Conservation (phyloP, 2,113 vertebrate species). For the Tragulus kanchil region DNA sequence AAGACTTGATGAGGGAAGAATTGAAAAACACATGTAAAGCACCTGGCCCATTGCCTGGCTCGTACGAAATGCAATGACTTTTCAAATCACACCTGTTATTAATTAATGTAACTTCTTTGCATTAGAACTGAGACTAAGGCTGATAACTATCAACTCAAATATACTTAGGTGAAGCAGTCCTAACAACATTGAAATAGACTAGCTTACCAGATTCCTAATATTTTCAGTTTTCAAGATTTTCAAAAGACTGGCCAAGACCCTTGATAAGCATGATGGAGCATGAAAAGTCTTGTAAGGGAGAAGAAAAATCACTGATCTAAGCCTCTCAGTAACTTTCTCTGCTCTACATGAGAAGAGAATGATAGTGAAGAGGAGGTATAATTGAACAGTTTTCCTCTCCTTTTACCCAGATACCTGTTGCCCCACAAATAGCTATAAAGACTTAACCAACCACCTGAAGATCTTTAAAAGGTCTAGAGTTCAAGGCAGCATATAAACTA, state of each 20-base stretch:
- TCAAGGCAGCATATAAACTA: conserved; percentile 37
- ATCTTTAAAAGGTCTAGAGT: not conserved
- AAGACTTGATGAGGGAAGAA: not conserved
- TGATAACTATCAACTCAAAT: not conserved
- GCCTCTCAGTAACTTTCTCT: not conserved
- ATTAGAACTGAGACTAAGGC: conserved; percentile 16
- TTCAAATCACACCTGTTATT: not conserved
- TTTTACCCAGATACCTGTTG: not conserved
- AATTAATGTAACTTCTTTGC: not conserved
- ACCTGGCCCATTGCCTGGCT: not conserved
- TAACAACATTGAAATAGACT: not conserved
- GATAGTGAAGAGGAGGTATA: not conserved
- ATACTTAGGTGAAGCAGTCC: not conserved
- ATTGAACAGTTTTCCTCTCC: not conserved
- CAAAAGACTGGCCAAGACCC: not conserved
- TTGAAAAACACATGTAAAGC: conserved; percentile 43
- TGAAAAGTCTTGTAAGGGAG: not conserved
- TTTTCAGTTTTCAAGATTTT: conserved; percentile 22
- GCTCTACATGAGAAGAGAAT: not conserved
- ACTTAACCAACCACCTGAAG: conserved; percentile 5
- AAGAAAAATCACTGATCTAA: not conserved
- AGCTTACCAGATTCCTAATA: not conserved
- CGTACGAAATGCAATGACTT: not conserved
- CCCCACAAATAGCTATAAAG: not conserved
- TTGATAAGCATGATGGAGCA: not conserved